Base-by-base conservation (phyloP, 2,888 invertebrate genomes). In the Pammene fasciana region DNA sequence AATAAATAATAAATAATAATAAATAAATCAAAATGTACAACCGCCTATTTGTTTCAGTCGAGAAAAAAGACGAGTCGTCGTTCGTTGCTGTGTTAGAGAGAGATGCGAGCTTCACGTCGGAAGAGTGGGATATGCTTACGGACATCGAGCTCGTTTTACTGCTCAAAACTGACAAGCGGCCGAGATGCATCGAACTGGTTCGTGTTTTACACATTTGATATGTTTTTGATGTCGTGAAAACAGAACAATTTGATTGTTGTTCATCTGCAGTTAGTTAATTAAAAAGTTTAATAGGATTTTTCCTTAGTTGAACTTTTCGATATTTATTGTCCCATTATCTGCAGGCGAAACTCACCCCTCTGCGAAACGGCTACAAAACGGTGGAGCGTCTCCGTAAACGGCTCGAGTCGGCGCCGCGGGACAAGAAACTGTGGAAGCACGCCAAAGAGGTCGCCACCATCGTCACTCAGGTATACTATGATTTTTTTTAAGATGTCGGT, bases 401-500 rank as follows among this genome's bases (percentile, higher is more conserved):
- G 5, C 80, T 86, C n/a, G 86, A 85, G 55, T 78, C 76, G n/a
- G 82, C 86, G 65, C 87, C 91, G 0, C 80, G 83, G 0, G 92
- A 91, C 72, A 92, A 90, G 76, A 87, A 86, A 71, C 74, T 93
- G 3, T 93, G 93, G 93, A 93, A 91, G 72, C 89, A 90, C 73
- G 88, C 88, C 55, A 89, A 86, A 72, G 91, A 92, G 50, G 92
- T 90, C 0, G 93, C 93, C 26, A 85, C 82, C 6, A 83, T 93
- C 4, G 86, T 93, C 65, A 86, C 92, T 10, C 90, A 92, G 87
- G 93, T 93, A 72, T 3, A 34, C 7, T 9, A 9, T 9, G 5
- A 36, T 4, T 7, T 6, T 36, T 36, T 36, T 36, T 4, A 36
- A 4, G 36, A 36, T n/a, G n/a, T n/a, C n/a, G n/a, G n/a, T n/a